phyloP scores from a whole-genome alignment of 2,888 invertebrate species.

The Hanleya hanleyi region DNA sequence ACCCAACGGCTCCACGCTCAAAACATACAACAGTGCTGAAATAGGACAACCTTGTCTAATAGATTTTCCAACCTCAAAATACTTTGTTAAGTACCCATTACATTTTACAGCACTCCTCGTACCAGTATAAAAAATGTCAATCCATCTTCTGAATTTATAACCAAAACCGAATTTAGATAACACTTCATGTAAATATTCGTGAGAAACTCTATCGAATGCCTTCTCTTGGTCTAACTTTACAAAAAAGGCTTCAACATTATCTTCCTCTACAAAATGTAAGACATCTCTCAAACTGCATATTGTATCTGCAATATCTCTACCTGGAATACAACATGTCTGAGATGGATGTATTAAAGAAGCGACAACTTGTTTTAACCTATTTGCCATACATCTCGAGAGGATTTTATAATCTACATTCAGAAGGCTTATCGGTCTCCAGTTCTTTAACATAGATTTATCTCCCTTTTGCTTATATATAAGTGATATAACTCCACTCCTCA shows the following conservation, averaged over 20 bases:
- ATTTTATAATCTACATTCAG: background rate
- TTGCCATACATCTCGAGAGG: background rate
- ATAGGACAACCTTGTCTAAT: constrained; percentile 19
- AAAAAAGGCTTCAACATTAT: background rate
- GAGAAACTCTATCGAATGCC: constrained; percentile 15
- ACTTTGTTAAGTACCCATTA: constrained; percentile 2
- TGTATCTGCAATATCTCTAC: background rate
- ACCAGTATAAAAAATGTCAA: constrained; percentile 4
- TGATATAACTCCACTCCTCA: background rate
- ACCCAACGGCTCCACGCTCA: constrained; percentile 5
- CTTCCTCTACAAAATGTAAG: background rate
- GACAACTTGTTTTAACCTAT: background rate
- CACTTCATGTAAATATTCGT: constrained; percentile 2
- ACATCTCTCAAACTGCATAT: background rate
- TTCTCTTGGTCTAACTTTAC: constrained; percentile 16
- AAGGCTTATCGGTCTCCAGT: background rate
- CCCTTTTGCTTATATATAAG: background rate
- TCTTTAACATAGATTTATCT: background rate
- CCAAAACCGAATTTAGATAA: constrained; percentile 10
- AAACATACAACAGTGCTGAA: constrained; percentile 13
- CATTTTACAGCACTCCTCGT: background rate
- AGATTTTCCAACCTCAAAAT: background rate
- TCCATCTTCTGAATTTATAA: constrained; percentile 5
- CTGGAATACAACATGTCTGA: background rate
- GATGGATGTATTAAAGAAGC: background rate